These are phyloP conservation scores for Urocyon cinereoargenteus DNA, from an alignment of 2,797 vertebrate species.

Conservation along the genomic window DNA sequence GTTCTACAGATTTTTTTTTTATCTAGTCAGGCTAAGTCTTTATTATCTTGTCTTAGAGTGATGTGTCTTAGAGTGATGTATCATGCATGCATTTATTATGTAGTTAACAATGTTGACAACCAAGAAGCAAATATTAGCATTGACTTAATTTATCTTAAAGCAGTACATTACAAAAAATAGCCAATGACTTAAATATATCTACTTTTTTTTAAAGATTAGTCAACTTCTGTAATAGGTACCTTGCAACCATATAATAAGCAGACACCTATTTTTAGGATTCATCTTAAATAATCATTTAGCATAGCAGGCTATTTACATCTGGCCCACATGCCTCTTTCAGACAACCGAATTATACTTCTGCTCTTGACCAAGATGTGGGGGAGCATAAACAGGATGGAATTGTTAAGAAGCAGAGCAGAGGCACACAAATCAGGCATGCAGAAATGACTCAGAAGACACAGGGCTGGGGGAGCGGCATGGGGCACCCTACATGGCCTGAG, in stretches of 20 bases:
- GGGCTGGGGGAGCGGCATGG: accelerated
- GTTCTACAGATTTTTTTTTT: neutral
- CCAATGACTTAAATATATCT: slow-evolving; percentile 50
- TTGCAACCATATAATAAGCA: slow-evolving; percentile 58
- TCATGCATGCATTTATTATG: neutral
- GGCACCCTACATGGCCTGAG: accelerated
- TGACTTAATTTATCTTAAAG: slow-evolving; percentile 52
- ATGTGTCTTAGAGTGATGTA: neutral
- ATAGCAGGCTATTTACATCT: slow-evolving; percentile 50
- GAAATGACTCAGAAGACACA: neutral
- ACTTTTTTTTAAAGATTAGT: slow-evolving; percentile 56
- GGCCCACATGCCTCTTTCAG: slow-evolving; percentile 38
- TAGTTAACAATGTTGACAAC: neutral
- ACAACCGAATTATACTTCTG: slow-evolving; percentile 68
- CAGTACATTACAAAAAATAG: neutral
- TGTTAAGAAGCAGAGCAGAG: neutral
- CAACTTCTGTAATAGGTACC: slow-evolving; percentile 70
- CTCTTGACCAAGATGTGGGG: neutral
- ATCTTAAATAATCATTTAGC: slow-evolving; percentile 60
- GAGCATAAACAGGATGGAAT: neutral
- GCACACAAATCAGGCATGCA: neutral
- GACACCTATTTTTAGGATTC: slow-evolving; percentile 75
- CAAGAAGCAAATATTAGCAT: neutral
- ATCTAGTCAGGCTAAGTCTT: neutral
- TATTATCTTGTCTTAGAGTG: neutral